Percentiles rank a stretch among this genome's conserved stretches.
phyloP scores from a whole-genome alignment of 2,797 vertebrate species.

The Cercopithecus neglectus region DNA sequence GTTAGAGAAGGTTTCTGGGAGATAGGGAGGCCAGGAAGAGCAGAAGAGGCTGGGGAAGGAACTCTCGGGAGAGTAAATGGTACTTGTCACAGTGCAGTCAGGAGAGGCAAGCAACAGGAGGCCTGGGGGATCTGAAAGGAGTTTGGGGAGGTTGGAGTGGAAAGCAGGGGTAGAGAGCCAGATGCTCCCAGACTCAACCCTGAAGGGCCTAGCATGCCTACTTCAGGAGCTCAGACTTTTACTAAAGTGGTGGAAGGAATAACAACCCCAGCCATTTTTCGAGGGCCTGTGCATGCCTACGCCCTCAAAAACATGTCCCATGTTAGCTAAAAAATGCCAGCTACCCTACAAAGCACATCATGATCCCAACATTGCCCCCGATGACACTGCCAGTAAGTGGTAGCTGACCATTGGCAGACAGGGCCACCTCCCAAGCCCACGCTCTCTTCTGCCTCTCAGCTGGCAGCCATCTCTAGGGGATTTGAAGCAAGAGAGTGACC shows the following conservation, averaged over 20 bases:
- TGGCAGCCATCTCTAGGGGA: fast-evolving
- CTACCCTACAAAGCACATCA: neutral
- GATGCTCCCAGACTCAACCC: neutral
- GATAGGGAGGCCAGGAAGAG: neutral
- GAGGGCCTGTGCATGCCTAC: neutral
- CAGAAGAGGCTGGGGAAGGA: fast-evolving
- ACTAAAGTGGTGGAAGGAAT: fast-evolving
- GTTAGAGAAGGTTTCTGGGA: neutral
- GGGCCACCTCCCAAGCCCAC: neutral
- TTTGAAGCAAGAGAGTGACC: fast-evolving
- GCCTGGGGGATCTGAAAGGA: fast-evolving
- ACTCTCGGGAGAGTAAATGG: fast-evolving
- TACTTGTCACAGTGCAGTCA: neutral
- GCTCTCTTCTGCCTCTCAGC: neutral
- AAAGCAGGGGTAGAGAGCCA: neutral
- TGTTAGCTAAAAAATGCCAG: neutral
- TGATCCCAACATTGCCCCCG: neutral
- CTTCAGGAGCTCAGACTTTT: neutral
- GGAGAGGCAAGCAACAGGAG: neutral
- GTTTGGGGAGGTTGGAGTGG: neutral
- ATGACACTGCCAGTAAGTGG: neutral
- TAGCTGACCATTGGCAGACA: neutral
- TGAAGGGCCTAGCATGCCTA: fast-evolving
- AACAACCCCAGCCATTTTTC: fast-evolving
- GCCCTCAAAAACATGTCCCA: neutral